Base-by-base conservation (phyloP, 2,888 invertebrate genomes). In the Quadriops clusia region DNA sequence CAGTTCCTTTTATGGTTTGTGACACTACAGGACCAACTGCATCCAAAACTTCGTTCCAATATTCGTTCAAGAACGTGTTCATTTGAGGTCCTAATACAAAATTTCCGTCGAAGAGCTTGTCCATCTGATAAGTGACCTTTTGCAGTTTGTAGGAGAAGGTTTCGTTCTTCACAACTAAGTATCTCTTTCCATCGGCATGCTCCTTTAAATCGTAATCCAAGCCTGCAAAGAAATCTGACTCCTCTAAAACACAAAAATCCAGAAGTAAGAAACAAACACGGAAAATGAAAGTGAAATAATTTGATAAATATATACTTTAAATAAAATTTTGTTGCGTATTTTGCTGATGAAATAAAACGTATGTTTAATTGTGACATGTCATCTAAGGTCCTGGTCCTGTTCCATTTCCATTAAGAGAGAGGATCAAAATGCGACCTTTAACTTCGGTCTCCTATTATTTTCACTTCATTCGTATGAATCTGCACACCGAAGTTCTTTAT, bases 1-100 rank as follows among this genome's bases (percentile, higher is more conserved):
- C n/a, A n/a, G n/a, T n/a, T n/a, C n/a, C n/a, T n/a, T n/a, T n/a
- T n/a, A n/a, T n/a, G 7, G 25, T 22, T 9, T 30, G 13, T 5
- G 34, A 30, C 13, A 34, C 30, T 9, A 25, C 9, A 9, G 30
- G 30, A 5, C 25, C 17, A 13, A 43, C 33, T 26, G 38, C 54
- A 14, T 46, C 42, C 5, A 50, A 20, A 8, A 56, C 46, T 8
- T 47, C 50, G 26, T 40, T 33, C 42, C 49, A 44, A 36, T 54
- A 54, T 26, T 54, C 54, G 26, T 56, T 54, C 11, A 56, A 36
- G 30, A 56, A 53, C 12, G 39, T 46, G 30, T 53, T 54, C 40
- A 53, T 51, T 36, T 53, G 47, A 5, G 47, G 45, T 24, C 54
- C n/a, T n/a, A n/a, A n/a, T n/a, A n/a, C n/a, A n/a, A n/a, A n/a